Base-by-base conservation (phyloP, 2,888 invertebrate species). In the Eristalis arbustorum region DNA sequence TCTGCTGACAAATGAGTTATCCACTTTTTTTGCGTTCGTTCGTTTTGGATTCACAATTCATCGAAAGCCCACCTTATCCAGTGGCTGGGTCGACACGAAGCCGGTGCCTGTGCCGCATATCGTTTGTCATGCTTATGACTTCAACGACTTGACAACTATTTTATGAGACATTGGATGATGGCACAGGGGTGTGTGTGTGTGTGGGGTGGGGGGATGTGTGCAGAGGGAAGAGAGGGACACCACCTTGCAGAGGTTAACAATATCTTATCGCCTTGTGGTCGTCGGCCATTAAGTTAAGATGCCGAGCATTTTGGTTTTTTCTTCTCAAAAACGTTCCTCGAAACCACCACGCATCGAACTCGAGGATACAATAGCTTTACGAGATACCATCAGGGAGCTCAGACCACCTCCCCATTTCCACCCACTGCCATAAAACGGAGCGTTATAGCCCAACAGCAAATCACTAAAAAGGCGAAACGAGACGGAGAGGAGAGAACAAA, bases 381-480 rank as follows among this genome's bases (percentile, higher is more conserved):
- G 13, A 61, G 66, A 73, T 61, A 79, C 66, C 59, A 67, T 61
- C 57, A 66, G 25, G n/a, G n/a, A n/a, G n/a, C n/a, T n/a, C n/a
- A 31, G 31, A 31, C 8, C 31, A 66, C 72, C 28, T n/a, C 18
- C 25, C 42, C 18, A 23, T 18, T 34, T 37, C 66, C 37, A 18
- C 18, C 6, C 22, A 28, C 34, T n/a, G 49, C 73, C 67, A 74
- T 74, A 68, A 73, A 68, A 68, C 62, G 42, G n/a, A 22, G 79
- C 73, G 73, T 80, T 74, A 80, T 80, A 67, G 73, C 62, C 28
- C 56, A 68, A 73, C 40, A 74, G 68, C 49, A 80, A 80, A 80
- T 80, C 62, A 68, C 57, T 23, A 67, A 73, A 79, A 61, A 67
- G 56, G 42, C 11, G 63, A 23, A 25, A 1, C n/a, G n/a, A 40